phyloP scores from a whole-genome alignment of 2,797 vertebrate genomes.

The Coranthus polyacanthus region DNA sequence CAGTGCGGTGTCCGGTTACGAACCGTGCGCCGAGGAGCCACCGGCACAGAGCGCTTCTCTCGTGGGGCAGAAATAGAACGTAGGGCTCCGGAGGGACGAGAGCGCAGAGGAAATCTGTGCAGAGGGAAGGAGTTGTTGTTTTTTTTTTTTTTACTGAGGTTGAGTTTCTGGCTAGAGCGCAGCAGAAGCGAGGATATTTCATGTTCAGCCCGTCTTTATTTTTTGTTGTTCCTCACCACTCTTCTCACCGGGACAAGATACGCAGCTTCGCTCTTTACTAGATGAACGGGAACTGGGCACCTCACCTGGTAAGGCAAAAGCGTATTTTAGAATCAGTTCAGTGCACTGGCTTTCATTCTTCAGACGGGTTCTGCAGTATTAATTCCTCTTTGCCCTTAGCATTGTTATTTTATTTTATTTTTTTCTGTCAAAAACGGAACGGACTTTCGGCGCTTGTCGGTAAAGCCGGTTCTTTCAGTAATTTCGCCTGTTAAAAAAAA shows the following conservation, averaged over 20 bases:
- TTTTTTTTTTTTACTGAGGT: slow-evolving; percentile 47
- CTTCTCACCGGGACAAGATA: slow-evolving; percentile 68
- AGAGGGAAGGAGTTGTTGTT: slow-evolving; percentile 54
- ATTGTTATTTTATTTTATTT: too few species aligned
- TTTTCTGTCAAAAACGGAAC: slow-evolving; percentile 1
- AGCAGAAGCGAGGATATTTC: slow-evolving; percentile 74
- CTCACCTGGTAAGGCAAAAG: slow-evolving; percentile 79
- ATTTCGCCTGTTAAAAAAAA: too few species aligned
- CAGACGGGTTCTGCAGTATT: neutral
- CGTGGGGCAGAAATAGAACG: slow-evolving; percentile 66
- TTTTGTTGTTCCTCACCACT: slow-evolving; percentile 35
- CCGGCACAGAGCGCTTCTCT: slow-evolving; percentile 67
- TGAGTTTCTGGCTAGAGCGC: slow-evolving; percentile 40
- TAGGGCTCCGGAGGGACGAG: slow-evolving; percentile 53
- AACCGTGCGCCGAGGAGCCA: slow-evolving; percentile 68
- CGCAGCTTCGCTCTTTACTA: slow-evolving; percentile 71
- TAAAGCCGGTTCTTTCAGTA: too few species aligned
- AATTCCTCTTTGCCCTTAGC: too few species aligned
- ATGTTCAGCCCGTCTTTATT: slow-evolving; percentile 49
- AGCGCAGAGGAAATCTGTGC: slow-evolving; percentile 55
- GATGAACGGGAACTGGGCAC: slow-evolving; percentile 81
- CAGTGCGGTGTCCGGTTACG: slow-evolving; percentile 81
- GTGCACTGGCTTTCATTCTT: neutral
- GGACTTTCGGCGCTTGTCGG: neutral
- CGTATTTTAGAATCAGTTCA: neutral